Evolutionary conservation across 2,113 vertebrate genomes (phyloP), one percentile per base, ranked within the genome.

Genomic region (Ctenomys sociabilis): DNA sequence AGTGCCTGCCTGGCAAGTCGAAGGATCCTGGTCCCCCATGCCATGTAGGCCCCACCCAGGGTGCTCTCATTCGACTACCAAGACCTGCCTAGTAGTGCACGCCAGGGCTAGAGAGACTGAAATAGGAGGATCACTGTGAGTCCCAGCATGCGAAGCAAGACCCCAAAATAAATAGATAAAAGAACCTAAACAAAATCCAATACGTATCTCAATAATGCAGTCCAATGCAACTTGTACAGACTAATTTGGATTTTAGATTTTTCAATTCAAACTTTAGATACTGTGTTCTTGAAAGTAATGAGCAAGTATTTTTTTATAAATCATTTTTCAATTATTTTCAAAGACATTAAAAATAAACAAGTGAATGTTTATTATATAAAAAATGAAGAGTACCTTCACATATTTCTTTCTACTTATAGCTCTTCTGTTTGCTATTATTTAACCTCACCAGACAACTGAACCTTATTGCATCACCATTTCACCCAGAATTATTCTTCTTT

Each of bases 221-320:
- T 64, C 85, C 16, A 52, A 49, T 8, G 52, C 73, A 45, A 43
- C 21, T 77, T 85, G 7, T 2, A 82, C 7, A 83, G 28, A 11
- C 24, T 59, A 64, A 37, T 61, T 80, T 91, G 30, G 52, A 66
- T 91, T 85, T 93, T n/a, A 85, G 73, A 40, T 45, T 66, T 1
- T 87, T 45, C 26, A 84, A 80, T 68, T 91, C 43, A 1, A 68
- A 93, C 32, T 49, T 37, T 49, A 14, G 26, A 63, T 77, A 64
- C 40, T 70, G n/a, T 59, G 11, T 54, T 70, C 95, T 95, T 92
- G 63, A 83, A 63, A 80, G 37, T 95, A 80, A 88, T 49, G 26
- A 61, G 14, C 59, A 88, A 37, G 43, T 78, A 87, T 70, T 89
- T 54, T 49, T 84, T 91, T 52, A 70, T 86, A 89, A 87, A 95